Conservation (phyloP, 2,113 vertebrate genomes). For the Passer domesticus region DNA sequence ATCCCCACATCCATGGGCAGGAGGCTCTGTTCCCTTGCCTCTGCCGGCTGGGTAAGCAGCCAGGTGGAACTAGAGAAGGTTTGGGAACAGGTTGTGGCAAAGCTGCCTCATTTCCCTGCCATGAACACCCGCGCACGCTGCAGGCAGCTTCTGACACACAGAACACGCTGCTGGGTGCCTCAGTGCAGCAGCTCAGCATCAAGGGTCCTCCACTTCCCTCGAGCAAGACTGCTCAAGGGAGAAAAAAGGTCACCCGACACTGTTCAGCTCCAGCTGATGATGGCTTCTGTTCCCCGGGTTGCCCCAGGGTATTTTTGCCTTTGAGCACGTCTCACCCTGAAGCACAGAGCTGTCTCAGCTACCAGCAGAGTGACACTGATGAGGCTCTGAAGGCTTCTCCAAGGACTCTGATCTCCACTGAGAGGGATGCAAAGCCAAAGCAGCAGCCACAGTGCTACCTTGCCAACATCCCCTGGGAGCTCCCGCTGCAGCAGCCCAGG, state of each 20-base stretch:
- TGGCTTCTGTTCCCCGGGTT: not conserved
- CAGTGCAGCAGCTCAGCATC: not conserved
- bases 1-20: not conserved
- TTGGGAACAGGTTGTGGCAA: not conserved
- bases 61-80: not conserved
- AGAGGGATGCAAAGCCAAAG: not conserved
- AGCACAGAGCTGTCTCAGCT: not conserved
- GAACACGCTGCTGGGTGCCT: not conserved
- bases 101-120: not conserved
- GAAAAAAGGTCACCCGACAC: not conserved
- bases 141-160: not conserved
- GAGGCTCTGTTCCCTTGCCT: not conserved
- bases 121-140: not conserved
- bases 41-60: not conserved
- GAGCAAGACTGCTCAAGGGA: not conserved
- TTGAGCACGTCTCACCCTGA: not conserved
- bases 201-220: not conserved
- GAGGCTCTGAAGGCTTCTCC: not conserved
- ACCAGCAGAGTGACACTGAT: not conserved
- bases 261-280: not conserved
- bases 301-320: not conserved
- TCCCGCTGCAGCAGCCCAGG: not conserved
- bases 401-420: not conserved
- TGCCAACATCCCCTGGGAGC: not conserved
- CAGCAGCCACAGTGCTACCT: not conserved